Percentiles rank a stretch among this genome's conserved stretches.
These are phyloP conservation scores for Clanis bilineata DNA, from an alignment of 2,888 invertebrate species.

Conservation along the genomic window DNA sequence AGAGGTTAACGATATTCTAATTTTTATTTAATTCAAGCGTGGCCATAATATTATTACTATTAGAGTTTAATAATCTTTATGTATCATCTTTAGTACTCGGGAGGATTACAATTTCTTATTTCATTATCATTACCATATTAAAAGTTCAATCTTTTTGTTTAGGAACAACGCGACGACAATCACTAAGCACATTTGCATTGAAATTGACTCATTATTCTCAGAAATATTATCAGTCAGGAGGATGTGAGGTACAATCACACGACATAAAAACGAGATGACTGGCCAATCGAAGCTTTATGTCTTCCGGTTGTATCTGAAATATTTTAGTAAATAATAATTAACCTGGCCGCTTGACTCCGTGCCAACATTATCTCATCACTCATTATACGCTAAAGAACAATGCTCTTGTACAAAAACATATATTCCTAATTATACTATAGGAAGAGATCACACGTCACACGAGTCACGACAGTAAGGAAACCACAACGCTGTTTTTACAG, in stretches of 20 bases:
- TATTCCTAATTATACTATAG: neutral
- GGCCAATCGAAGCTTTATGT: neutral
- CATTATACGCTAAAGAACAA: slow-evolving; percentile 9
- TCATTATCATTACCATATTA: too few relatives aligned
- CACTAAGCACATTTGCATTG: neutral
- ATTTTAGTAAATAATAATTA: slow-evolving; percentile 5
- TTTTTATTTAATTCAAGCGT: too few relatives aligned
- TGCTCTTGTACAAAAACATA: neutral
- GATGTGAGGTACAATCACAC: slow-evolving; percentile 4
- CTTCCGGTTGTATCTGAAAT: neutral
- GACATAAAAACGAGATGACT: slow-evolving; percentile 2
- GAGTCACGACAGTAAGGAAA: too few relatives aligned
- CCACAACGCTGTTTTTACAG: too few relatives aligned
- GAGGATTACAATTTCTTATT: too few relatives aligned
- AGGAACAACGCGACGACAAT: neutral
- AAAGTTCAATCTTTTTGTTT: neutral
- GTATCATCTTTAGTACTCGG: too few relatives aligned
- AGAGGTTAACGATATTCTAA: too few relatives aligned
- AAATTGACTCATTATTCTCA: slow-evolving; percentile 1
- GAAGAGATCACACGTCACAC: too few relatives aligned
- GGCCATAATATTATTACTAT: too few relatives aligned
- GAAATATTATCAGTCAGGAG: neutral
- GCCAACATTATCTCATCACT: slow-evolving; percentile 10
- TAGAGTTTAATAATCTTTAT: too few relatives aligned
- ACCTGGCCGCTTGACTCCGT: slow-evolving; percentile 4